Evolutionary conservation across 2,888 invertebrate species (phyloP).

Genomic region (Euclidia mi): DNA sequence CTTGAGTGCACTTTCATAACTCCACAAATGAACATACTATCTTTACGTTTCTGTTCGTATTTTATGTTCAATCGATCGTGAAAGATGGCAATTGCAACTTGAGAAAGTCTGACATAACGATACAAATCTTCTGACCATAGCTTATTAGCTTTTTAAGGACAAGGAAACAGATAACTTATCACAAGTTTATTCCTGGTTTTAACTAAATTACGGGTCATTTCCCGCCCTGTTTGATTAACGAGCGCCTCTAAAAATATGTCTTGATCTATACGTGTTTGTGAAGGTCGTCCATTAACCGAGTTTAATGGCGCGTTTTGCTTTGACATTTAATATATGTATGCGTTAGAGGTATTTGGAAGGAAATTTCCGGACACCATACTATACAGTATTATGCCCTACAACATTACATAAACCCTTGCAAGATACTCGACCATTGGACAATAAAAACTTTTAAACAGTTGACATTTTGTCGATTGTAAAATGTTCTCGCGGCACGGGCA

Average conservation of each 20-base stretch:
- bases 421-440: too few species aligned
- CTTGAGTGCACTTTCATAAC: constrained; percentile 36
- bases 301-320: constrained; percentile 16
- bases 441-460: too few species aligned
- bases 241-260: constrained; percentile 24
- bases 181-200: constrained; percentile 27
- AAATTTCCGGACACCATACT: too few species aligned
- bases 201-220: constrained; percentile 3
- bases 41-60: constrained; percentile 17
- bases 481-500: too few species aligned
- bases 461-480: too few species aligned
- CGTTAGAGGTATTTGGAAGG: too few species aligned
- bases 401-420: too few species aligned
- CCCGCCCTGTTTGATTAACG: too few species aligned
- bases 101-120: neutral
- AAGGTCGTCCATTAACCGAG: constrained; percentile 14
- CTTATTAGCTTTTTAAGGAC: constrained; percentile 10
- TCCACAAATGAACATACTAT: too few species aligned
- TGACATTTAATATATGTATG: constrained; percentile 16
- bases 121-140: constrained; percentile 35
- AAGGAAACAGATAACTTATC: constrained; percentile 20
- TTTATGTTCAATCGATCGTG: constrained; percentile 22
- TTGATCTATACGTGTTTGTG: constrained; percentile 12
- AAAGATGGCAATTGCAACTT: neutral
- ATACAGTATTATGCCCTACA: too few species aligned